A percentile compares a stretch with the other conserved stretches of the same genome.
phyloP scores from a whole-genome alignment of 1,140 invertebrate species.

The Diorhabda carinulata region DNA sequence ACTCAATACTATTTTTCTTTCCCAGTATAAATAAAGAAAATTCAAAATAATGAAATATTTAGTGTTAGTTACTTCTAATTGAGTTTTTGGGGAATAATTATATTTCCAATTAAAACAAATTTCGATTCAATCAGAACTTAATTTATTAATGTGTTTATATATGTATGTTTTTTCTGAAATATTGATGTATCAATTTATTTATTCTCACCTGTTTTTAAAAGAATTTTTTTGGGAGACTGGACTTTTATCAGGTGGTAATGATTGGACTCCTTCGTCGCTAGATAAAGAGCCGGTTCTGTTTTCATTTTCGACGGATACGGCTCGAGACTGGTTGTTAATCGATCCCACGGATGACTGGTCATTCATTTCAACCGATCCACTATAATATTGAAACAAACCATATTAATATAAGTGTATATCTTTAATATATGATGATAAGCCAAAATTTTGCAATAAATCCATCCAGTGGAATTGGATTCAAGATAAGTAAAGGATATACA shows the following conservation, averaged over 20 bases:
- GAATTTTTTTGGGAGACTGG: slow-evolving; percentile 44
- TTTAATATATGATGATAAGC: not conserved
- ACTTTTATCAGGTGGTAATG: slow-evolving; percentile 42
- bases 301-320: slow-evolving; percentile 53
- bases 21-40: too few species aligned
- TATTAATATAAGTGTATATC: not conserved
- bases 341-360: slow-evolving; percentile 49
- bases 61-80: too few species aligned
- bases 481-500: not conserved
- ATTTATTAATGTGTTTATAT: too few species aligned
- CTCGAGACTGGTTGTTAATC: slow-evolving; percentile 45
- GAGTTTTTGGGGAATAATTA: too few species aligned
- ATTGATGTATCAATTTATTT: too few species aligned
- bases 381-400: slow-evolving; percentile 40
- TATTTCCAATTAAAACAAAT: too few species aligned
- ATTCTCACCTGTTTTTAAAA: slow-evolving; percentile 36
- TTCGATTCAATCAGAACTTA: too few species aligned
- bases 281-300: slow-evolving; percentile 53
- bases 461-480: not conserved
- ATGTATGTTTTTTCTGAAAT: too few species aligned
- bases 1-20: too few species aligned
- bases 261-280: slow-evolving; percentile 51
- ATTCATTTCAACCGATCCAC: slow-evolving; percentile 73
- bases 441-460: not conserved
- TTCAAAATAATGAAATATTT: too few species aligned